A percentile compares a stretch with the other conserved stretches of the same genome.
These are phyloP conservation scores for Salvelinus alpinus DNA, from an alignment of 2,113 vertebrate genomes.

Conservation along the genomic window DNA sequence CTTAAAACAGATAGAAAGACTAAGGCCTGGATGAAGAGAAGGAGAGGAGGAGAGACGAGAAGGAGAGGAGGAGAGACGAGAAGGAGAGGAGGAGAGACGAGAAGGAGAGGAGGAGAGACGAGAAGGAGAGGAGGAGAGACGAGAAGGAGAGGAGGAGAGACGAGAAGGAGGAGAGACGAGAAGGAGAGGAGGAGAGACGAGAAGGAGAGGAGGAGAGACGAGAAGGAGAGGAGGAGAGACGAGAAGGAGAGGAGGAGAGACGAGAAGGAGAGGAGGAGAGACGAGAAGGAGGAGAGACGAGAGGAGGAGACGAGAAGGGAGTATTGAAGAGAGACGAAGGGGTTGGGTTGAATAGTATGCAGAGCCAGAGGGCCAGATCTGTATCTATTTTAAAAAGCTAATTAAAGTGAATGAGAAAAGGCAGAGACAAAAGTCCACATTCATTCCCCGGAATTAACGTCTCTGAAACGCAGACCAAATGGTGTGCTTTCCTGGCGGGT, in stretches of 20 bases:
- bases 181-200: neutral
- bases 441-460: slow-evolving; percentile 26
- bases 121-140: neutral
- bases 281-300: slow-evolving; percentile 8
- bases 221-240: neutral
- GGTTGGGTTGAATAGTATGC: slow-evolving; percentile 28
- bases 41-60: slow-evolving; percentile 23
- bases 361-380: slow-evolving; percentile 35
- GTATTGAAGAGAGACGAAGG: slow-evolving; percentile 13
- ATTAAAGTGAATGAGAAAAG: slow-evolving; percentile 30
- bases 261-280: slow-evolving; percentile 3
- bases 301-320: slow-evolving; percentile 5
- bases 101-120: slow-evolving; percentile 2
- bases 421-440: neutral
- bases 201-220: slow-evolving; percentile 1
- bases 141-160: neutral
- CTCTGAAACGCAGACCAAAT: slow-evolving; percentile 57
- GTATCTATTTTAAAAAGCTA: slow-evolving; percentile 42
- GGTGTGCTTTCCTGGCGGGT: slow-evolving; percentile 46
- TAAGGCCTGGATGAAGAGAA: slow-evolving; percentile 14
- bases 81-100: neutral
- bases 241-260: slow-evolving; percentile 6
- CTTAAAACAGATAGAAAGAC: slow-evolving; percentile 1
- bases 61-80: slow-evolving; percentile 17
- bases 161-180: neutral